Evolutionary conservation across 2,113 vertebrate genomes (phyloP), one percentile per base, ranked within the genome.

Genomic region (Pithys albifrons): DNA sequence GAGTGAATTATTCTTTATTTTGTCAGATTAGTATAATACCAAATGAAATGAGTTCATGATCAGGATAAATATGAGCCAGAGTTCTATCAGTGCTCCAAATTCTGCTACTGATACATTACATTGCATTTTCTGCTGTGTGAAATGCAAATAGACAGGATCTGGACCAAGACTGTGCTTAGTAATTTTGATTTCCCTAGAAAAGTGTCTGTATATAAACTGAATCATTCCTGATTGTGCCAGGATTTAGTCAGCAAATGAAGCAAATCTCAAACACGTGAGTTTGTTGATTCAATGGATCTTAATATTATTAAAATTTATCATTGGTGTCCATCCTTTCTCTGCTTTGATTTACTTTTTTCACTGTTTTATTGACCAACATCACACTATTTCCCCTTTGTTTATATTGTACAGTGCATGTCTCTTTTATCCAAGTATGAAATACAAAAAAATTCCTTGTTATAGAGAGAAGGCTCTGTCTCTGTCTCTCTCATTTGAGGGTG

Each of bases 381-480:
- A 65, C 28, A 17, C 12, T 37, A 28, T 57, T 93, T 86, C 12
- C 14, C 12, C 20, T 83, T 78, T 94, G 35, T 55, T 88, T 80
- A 55, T 55, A 24, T 37, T 79, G 13, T 57, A n/a, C 24, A 81
- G 12, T 6, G 4, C 48, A 49, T 48, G 25, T 45, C 28, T 70
- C 45, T 85, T 92, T 87, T 91, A 48, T 31, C 9, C 76, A 75
- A 39, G 43, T 45, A 35, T 20, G 52, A 89, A 96, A 95, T 59
- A 48, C 2, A 84, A 94, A 92, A 92, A 91, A 94, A 89, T 78
- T 96, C 76, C 73, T 84, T 89, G 55, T 73, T 93, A 45, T 61
- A 92, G 76, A 91, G 92, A 95, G 79, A 90, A 33, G 37, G 9
- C 8, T 96, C 85, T 84, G 59, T 86, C 57, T 93, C 71, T 1